These are phyloP conservation scores for Pelobates cultripes DNA, from an alignment of 2,797 vertebrate genomes.

Conservation along the genomic window DNA sequence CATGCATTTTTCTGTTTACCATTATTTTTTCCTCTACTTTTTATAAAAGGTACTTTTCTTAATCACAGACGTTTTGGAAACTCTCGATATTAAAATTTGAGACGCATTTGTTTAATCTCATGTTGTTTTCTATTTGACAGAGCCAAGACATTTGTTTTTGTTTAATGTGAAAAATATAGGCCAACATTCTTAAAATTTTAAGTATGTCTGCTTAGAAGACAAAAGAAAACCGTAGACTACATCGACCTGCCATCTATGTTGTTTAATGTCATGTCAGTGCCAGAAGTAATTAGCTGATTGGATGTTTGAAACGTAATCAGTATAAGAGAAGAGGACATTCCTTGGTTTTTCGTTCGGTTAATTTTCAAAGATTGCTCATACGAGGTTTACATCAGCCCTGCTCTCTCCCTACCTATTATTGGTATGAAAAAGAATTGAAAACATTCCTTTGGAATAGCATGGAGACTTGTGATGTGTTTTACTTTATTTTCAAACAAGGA, in stretches of 20 bases:
- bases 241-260: constrained; percentile 45
- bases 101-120: neutral
- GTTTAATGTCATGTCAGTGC: constrained; percentile 66
- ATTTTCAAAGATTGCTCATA: constrained; percentile 71
- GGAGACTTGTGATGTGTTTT: neutral
- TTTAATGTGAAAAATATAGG: neutral
- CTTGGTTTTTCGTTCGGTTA: constrained; percentile 80
- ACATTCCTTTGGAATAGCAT: neutral
- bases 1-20: neutral
- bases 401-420: too few relatives aligned
- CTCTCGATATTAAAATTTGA: too few relatives aligned
- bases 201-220: neutral
- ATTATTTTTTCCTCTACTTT: neutral
- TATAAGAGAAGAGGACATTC: constrained; percentile 63
- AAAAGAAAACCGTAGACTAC: constrained; percentile 21
- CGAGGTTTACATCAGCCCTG: constrained; percentile 7
- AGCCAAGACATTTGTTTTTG: neutral
- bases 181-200: neutral
- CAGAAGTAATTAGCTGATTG: constrained; percentile 81
- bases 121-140: neutral
- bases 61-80: too few relatives aligned
- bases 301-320: constrained; percentile 77
- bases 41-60: too few relatives aligned
- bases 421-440: neutral
- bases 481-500: neutral